These are phyloP conservation scores for Xanthorhoe designata DNA, from an alignment of 2,888 invertebrate genomes.

Conservation along the genomic window DNA sequence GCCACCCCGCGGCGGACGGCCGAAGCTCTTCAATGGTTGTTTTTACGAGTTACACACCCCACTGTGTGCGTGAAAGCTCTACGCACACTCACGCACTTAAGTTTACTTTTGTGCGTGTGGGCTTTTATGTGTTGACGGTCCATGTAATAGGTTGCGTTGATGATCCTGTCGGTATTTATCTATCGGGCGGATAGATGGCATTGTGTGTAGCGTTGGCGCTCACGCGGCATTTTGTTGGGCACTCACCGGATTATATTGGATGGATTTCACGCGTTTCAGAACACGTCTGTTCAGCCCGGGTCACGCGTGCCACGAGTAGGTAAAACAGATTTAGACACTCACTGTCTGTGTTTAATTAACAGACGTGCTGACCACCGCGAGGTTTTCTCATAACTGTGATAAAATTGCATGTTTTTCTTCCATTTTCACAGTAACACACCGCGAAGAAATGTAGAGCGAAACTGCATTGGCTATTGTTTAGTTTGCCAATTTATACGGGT, in stretches of 20 bases:
- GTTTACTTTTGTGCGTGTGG: constrained; percentile 73
- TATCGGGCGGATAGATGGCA: constrained; percentile 77
- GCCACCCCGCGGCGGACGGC: constrained; percentile 82
- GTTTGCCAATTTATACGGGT: constrained; percentile 86
- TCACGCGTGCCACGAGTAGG: constrained; percentile 55
- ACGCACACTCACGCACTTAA: constrained; percentile 71
- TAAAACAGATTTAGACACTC: constrained; percentile 72
- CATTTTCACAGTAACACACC: constrained; percentile 76
- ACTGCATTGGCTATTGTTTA: constrained; percentile 83
- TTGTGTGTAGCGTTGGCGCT: constrained; percentile 61
- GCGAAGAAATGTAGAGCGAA: constrained; percentile 81
- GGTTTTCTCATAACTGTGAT: constrained; percentile 84
- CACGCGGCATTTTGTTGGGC: constrained; percentile 44
- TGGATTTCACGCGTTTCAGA: constrained; percentile 64
- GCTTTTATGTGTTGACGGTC: constrained; percentile 66
- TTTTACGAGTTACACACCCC: constrained; percentile 61
- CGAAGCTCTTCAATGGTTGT: constrained; percentile 80
- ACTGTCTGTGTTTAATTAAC: constrained; percentile 75
- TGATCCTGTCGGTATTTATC: constrained; percentile 67
- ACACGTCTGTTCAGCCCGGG: constrained; percentile 65
- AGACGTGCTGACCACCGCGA: constrained; percentile 81
- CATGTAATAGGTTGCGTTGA: constrained; percentile 66
- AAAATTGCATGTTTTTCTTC: constrained; percentile 72
- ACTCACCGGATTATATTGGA: constrained; percentile 68
- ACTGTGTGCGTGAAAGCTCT: constrained; percentile 70